Base-by-base conservation (phyloP, 1,140 invertebrate genomes). In the Drosophila parabipectinata region DNA sequence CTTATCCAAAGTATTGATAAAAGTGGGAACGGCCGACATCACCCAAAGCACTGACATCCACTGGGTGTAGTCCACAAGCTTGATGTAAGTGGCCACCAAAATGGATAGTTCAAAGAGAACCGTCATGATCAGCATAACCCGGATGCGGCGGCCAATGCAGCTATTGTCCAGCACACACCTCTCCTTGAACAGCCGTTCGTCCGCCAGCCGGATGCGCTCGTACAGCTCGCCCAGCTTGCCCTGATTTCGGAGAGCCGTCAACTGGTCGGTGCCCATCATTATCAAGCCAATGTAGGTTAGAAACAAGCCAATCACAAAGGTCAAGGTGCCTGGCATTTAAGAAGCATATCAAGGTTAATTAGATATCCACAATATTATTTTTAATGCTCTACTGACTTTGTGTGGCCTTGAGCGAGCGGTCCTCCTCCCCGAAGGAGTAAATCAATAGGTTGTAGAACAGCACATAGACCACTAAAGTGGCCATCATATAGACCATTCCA, bases 211-310 rank as follows among this genome's bases (percentile, higher is more conserved):
- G 5, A 92, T 91, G 5, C 90, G 87, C 41, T 92, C 89, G 28
- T 90, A 91, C 0, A 92, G 47, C 21, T 79, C 75, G 3, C 87
- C 87, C 14, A 91, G 45, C 15, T 78, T 48, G 6, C 67, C 64
- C 62, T 92, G 91, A 56, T 92, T 92, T 6, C 81, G 68, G 5
- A 92, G 21, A 0, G 78, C 79, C 0, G 76, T 78, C 4, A 91
- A 37, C 47, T 92, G 83, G 79, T 92, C 91, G 5, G 90, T 84
- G 15, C 57, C 62, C 91, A 92, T 92, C 90, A 92, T 92, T n/a
- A 90, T 76, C 2, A 92, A 71, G 6, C 87, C 89, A 51, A 92
- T 88, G 41, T 92, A 92, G 15, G 88, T 91, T 32, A 92, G 56
- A 57, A 92, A 91, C 4, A 92, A 18, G 4, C 91, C 91, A 87